phyloP scores from a whole-genome alignment of 2,113 vertebrate genomes.

The Phycodurus eques region DNA sequence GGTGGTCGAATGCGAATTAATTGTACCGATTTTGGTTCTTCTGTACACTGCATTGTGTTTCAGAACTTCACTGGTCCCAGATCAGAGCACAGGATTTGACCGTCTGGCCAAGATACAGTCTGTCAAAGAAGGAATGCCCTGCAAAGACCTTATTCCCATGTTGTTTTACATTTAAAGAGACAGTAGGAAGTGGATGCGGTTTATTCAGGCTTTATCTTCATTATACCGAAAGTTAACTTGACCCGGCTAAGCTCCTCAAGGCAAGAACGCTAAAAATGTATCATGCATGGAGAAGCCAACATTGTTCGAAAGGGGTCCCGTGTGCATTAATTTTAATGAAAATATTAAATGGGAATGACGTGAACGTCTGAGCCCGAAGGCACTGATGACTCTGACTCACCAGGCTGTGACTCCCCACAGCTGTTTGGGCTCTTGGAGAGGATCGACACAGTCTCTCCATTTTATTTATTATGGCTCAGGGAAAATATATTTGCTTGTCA shows the following conservation, averaged over 20 bases:
- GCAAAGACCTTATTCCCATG: slow-evolving; percentile 5
- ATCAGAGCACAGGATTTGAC: slow-evolving; percentile 39
- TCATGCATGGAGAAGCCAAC: slow-evolving; percentile 18
- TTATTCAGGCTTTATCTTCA: slow-evolving; percentile 48
- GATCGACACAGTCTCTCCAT: neutral
- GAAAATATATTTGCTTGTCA: neutral
- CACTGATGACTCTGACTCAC: slow-evolving; percentile 55
- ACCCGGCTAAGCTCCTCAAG: slow-evolving; percentile 38
- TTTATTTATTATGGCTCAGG: neutral
- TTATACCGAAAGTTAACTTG: slow-evolving; percentile 55
- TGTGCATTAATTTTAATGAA: slow-evolving; percentile 63
- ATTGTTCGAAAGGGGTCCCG: slow-evolving; percentile 30
- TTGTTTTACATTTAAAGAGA: slow-evolving; percentile 31
- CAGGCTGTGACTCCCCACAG: slow-evolving; percentile 38
- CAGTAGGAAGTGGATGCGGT: slow-evolving; percentile 18
- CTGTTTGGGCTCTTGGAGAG: slow-evolving; percentile 34
- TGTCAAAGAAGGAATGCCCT: neutral
- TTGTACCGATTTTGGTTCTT: neutral
- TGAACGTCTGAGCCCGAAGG: slow-evolving; percentile 44
- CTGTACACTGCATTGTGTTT: neutral
- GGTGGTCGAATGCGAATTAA: neutral
- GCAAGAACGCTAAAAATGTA: slow-evolving; percentile 38
- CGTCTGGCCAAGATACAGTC: slow-evolving; percentile 1
- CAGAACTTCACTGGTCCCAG: slow-evolving; percentile 22
- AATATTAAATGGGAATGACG: slow-evolving; percentile 65